phyloP scores from a whole-genome alignment of 1,140 invertebrate genomes.

The Pogonomyrmex barbatus region DNA sequence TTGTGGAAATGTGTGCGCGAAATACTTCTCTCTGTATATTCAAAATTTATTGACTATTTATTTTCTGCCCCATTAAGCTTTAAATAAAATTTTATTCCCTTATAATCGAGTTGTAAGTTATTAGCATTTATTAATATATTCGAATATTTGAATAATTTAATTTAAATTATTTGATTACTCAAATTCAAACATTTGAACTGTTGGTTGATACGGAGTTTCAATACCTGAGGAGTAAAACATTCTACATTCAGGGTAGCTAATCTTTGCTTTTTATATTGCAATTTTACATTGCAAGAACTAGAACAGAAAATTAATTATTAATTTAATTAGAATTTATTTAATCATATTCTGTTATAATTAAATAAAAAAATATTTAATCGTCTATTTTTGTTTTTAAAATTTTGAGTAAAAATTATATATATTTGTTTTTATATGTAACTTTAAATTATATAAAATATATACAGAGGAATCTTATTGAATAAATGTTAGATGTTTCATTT shows the following conservation, averaged over 20 bases:
- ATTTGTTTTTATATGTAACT: background rate
- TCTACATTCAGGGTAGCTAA: too few relatives aligned
- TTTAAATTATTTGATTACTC: background rate
- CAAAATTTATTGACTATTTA: constrained; percentile 28
- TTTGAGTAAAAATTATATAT: background rate
- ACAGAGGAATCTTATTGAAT: background rate
- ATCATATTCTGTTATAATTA: background rate
- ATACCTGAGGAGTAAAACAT: background rate
- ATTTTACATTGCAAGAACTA: background rate
- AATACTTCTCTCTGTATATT: background rate
- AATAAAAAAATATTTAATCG: background rate
- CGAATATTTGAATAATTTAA: background rate
- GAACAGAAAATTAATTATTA: background rate
- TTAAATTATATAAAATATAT: background rate
- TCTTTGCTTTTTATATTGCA: too few relatives aligned
- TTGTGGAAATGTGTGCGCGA: background rate
- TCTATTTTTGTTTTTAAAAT: background rate
- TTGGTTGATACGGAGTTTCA: background rate
- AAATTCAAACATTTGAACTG: background rate
- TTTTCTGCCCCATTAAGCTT: background rate
- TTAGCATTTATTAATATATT: constrained; percentile 11
- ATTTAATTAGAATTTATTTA: background rate
- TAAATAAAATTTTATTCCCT: background rate
- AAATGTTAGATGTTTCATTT: background rate
- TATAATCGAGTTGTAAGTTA: background rate